Base-by-base conservation (phyloP, 2,888 invertebrate species). In the Leptinotarsa juncta region DNA sequence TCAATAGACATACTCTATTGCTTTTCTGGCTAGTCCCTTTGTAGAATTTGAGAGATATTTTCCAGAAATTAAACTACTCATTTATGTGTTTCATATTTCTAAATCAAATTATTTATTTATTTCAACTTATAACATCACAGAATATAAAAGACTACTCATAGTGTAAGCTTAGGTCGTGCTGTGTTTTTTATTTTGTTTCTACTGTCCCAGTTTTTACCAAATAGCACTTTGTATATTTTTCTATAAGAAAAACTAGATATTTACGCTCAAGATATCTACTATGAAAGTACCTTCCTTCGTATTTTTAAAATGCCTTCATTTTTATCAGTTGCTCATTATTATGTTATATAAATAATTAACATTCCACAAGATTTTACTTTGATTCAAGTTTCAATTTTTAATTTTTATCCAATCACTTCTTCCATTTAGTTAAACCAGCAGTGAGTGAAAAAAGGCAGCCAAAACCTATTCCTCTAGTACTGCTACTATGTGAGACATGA, bases 181-280 rank as follows among this genome's bases (percentile, higher is more conserved):
- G 55, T 57, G 69, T 57, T 42, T 69, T 23, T 67, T 67, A 23
- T 26, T n/a, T 15, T 23, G 57, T 23, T 57, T 57, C 32, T 62
- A 62, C 26, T 62, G 5, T 62, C 26, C 42, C 16, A 32, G 62
- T 62, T 42, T 62, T 62, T 62, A 62, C 62, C 32, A 62, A 55
- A 68, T 68, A 50, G 68, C 42, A 57, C 55, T 69, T 69, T 69
- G 49, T 69, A 69, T 69, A 69, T 69, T 57, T 69, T 69, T 69
- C 57, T 69, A 55, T 69, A 69, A 20, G 49, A 57, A 10, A 55
- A 68, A 48, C 49, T 57, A 68, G 68, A 57, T 48, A 23, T 53
- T 68, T 32, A 69, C 23, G 69, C 69, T 69, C 69, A 69, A 68
- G 15, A 55, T 55, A 67, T 51, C 20, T 51, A 69, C 49, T 23